Percentiles rank a stretch among this genome's conserved stretches.
phyloP scores from a whole-genome alignment of 2,888 invertebrate genomes.

The Autographa gamma region DNA sequence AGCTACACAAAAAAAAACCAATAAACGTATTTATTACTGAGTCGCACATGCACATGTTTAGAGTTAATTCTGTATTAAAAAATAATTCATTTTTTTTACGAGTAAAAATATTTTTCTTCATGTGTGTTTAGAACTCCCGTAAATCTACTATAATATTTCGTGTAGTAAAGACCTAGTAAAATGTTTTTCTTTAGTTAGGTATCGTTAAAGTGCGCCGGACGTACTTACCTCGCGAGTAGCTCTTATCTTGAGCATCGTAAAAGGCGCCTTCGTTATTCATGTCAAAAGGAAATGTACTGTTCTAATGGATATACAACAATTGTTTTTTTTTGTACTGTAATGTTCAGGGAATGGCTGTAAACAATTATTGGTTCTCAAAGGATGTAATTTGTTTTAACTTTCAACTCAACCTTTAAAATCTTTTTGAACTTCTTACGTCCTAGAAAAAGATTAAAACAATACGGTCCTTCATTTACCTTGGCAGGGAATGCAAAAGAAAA shows the following conservation, averaged over 20 bases:
- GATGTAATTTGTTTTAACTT: too few relatives aligned
- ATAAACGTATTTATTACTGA: too few relatives aligned
- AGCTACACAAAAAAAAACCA: not conserved
- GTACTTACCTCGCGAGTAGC: not conserved
- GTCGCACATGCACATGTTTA: too few relatives aligned
- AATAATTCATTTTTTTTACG: too few relatives aligned
- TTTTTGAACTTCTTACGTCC: too few relatives aligned
- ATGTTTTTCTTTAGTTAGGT: not conserved
- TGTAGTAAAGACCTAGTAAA: constrained; percentile 4
- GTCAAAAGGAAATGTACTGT: constrained; percentile 4
- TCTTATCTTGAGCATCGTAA: not conserved
- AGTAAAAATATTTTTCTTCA: not conserved
- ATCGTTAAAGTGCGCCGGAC: constrained; percentile 4
- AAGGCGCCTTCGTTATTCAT: not conserved
- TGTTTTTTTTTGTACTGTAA: not conserved
- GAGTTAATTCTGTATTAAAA: too few relatives aligned
- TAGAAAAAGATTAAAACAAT: too few relatives aligned
- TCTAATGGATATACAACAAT: not conserved
- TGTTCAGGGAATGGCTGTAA: too few relatives aligned
- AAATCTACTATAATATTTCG: not conserved
- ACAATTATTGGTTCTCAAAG: too few relatives aligned
- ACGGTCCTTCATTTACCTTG: too few relatives aligned
- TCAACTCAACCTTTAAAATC: too few relatives aligned
- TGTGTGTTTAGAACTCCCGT: not conserved
- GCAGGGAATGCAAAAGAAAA: too few relatives aligned